Base-by-base conservation (phyloP, 2,113 vertebrate species). In the Vireo altiloquus region DNA sequence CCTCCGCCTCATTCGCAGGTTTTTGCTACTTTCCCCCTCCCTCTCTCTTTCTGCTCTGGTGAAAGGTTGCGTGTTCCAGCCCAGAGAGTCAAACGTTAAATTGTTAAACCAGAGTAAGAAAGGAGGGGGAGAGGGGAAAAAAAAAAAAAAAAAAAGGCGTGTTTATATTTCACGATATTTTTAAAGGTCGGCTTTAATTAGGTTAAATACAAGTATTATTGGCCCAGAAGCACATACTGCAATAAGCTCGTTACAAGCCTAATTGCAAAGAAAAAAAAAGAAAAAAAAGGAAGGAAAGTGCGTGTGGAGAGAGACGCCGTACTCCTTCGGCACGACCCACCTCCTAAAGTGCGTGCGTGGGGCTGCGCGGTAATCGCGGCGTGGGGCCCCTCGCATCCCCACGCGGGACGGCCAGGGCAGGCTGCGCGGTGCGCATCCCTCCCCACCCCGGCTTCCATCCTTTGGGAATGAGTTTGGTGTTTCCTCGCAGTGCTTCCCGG, bases 101-200 rank as follows among this genome's bases (percentile, higher is more conserved):
- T 35, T 84, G 70, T 87, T 92, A 96, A 87, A 88, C 11, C 79
- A 52, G 46, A 79, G 44, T 40, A 74, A 46, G 46, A 75, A 78
- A 84, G 40, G 78, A 37, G 59, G 40, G 56, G 57, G 42, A 12
- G 6, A 16, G 18, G 7, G 5, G 3, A 39, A 10, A 39, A 33
- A 9, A 13, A 17, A 33, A 42, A 18, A 19, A 33, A 28, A 50
- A 37, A 37, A 77, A 89, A 84, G 78, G 66, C 69, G 74, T 87
- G 93, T 95, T 94, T 93, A 70, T 88, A 85, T 94, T 95, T 93
- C 92, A 82, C n/a, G 93, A 89, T 91, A 63, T 96, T 90, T 90
- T 74, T 27, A 95, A 95, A 95, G 88, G 82, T 92, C 82, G 87
- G 35, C 40, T 95, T 92, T 96, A 94, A 97, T 92, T 94, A 94